A percentile compares a stretch with the other conserved stretches of the same genome.
Evolutionary conservation across 2,797 vertebrate genomes (phyloP).

Genomic region (Serranus cabrilla): DNA sequence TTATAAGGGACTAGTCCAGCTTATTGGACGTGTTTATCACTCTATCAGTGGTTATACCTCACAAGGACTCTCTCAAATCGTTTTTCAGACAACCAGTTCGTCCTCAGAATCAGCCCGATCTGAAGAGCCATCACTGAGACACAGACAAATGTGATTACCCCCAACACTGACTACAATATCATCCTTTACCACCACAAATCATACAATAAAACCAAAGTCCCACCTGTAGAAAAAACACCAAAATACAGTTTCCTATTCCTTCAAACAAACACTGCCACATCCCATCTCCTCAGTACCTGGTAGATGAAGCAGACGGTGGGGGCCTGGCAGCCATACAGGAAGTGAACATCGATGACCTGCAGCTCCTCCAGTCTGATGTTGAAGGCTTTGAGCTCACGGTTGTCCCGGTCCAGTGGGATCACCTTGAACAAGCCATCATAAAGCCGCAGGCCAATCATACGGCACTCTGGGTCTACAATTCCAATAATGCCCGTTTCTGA

Average conservation of each 20-base stretch:
- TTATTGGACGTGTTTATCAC: no score
- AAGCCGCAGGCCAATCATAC: conserved; percentile 97
- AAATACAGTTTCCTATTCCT: background rate
- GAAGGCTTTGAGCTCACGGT: conserved; percentile 97
- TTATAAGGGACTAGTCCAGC: no score
- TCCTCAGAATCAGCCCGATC: no score
- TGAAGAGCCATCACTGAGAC: no score
- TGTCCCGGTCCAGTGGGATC: conserved; percentile 96
- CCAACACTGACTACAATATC: no score
- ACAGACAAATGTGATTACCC: no score
- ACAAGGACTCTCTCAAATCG: no score
- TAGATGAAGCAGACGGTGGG: conserved; percentile 99
- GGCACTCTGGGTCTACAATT: conserved; percentile 97
- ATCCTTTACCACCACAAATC: background rate
- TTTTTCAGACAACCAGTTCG: no score
- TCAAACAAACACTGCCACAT: background rate
- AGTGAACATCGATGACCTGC: conserved; percentile 98
- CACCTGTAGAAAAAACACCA: background rate
- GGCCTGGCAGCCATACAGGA: conserved; percentile 96
- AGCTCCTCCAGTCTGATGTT: conserved; percentile 98
- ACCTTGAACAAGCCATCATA: conserved; percentile 99
- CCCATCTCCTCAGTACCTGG: conserved; percentile 85
- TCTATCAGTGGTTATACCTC: no score
- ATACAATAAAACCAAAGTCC: background rate
- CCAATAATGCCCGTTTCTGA: conserved; percentile 98